phyloP scores from a whole-genome alignment of 2,888 invertebrate genomes.

The Rhagophthalmus giganteus region DNA sequence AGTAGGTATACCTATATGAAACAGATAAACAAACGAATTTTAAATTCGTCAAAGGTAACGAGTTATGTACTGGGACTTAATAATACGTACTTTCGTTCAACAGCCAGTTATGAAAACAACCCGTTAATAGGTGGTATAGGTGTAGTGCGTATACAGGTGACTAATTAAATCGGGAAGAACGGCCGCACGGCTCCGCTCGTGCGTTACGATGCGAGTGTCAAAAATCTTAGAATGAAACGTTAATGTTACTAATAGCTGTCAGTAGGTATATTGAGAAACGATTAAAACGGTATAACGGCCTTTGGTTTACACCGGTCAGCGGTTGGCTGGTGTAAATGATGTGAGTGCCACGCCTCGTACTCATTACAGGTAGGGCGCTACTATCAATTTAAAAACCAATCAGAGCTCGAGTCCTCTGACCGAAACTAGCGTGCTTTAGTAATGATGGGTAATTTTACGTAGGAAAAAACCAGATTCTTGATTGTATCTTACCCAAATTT shows the following conservation, averaged over 20 bases:
- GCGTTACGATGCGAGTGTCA: slow-evolving; percentile 24
- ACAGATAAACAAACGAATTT: slow-evolving; percentile 24
- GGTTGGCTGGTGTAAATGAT: slow-evolving; percentile 57
- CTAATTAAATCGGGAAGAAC: too few relatives aligned
- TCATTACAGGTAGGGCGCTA: slow-evolving; percentile 56
- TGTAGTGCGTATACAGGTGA: too few relatives aligned
- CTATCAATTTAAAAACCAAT: slow-evolving; percentile 57
- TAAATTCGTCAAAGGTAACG: slow-evolving; percentile 21
- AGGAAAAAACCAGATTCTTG: slow-evolving; percentile 47
- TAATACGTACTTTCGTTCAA: too few relatives aligned
- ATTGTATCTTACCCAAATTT: slow-evolving; percentile 43
- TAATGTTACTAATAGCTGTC: slow-evolving; percentile 44
- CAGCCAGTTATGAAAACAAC: too few relatives aligned
- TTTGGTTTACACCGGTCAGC: slow-evolving; percentile 50
- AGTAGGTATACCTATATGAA: not conserved
- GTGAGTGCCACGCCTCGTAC: slow-evolving; percentile 53
- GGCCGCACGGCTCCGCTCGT: too few relatives aligned
- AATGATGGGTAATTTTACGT: slow-evolving; percentile 50
- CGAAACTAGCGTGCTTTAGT: slow-evolving; percentile 48
- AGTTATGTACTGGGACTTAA: too few relatives aligned
- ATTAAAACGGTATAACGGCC: slow-evolving; percentile 47
- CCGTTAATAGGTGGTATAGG: too few relatives aligned
- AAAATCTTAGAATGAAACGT: slow-evolving; percentile 26
- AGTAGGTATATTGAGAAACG: slow-evolving; percentile 52
- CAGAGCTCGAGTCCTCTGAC: slow-evolving; percentile 51